phyloP scores from a whole-genome alignment of 2,797 vertebrate species.

The Alcedo quadribrachys region DNA sequence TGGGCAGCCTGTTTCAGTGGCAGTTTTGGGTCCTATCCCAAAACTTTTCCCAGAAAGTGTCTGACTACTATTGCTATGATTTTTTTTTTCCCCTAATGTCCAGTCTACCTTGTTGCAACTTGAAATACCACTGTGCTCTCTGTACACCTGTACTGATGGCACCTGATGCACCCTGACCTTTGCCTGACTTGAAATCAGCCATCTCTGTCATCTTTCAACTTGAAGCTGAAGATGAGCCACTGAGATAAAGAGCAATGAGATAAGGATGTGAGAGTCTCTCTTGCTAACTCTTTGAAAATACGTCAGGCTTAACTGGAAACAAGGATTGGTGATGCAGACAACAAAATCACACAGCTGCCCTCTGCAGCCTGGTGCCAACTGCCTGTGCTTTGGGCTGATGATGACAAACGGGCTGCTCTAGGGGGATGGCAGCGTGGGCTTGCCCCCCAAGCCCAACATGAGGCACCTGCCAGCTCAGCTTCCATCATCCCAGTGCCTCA shows the following conservation, averaged over 20 bases:
- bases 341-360: background rate
- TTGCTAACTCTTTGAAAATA: background rate
- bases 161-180: background rate
- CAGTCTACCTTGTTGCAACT: no score
- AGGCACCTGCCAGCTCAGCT: background rate
- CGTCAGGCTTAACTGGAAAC: background rate
- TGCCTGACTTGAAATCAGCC: background rate
- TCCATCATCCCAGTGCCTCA: background rate
- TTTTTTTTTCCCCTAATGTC: no score
- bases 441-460: accelerated
- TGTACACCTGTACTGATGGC: background rate
- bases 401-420: background rate
- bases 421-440: accelerated
- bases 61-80: no score
- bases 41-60: no score
- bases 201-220: background rate
- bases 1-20: no score
- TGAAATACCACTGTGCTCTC: background rate
- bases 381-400: background rate
- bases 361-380: background rate
- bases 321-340: background rate
- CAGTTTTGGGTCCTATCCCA: no score
- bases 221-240: background rate
- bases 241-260: background rate
- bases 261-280: background rate